Evolutionary conservation across 2,888 invertebrate species (phyloP).

Genomic region (Hypomecis punctinalis): DNA sequence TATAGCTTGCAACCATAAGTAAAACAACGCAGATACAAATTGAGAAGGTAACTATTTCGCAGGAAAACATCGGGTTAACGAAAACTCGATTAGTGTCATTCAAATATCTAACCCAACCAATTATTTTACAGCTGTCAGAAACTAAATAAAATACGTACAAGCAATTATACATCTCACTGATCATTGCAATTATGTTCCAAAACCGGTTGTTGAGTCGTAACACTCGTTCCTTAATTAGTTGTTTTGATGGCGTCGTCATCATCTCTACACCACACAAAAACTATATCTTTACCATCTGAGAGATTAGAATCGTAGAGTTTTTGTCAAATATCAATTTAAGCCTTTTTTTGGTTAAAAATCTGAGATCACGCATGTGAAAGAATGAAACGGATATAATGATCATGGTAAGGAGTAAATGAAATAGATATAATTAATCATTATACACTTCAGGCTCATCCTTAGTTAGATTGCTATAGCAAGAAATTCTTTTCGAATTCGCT

Average conservation of each 20-base stretch:
- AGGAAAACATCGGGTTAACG: too few relatives aligned
- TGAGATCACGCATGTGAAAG: neutral
- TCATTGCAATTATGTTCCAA: constrained; percentile 8
- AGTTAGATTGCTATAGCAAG: neutral
- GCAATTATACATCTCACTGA: constrained; percentile 17
- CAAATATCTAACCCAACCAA: neutral
- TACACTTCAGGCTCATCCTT: neutral
- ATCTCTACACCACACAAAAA: constrained; percentile 5
- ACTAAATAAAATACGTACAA: neutral
- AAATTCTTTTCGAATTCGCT: neutral
- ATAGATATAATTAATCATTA: too few relatives aligned
- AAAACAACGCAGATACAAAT: too few relatives aligned
- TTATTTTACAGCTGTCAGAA: constrained; percentile 5
- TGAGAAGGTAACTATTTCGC: too few relatives aligned
- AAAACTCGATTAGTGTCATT: too few relatives aligned
- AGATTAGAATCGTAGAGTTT: constrained; percentile 8
- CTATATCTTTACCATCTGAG: constrained; percentile 4
- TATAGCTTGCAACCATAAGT: too few relatives aligned
- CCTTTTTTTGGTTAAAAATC: neutral
- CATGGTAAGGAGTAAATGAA: neutral
- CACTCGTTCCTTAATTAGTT: constrained; percentile 18
- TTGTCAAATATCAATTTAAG: constrained; percentile 8
- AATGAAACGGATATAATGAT: neutral
- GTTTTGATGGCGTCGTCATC: constrained; percentile 21
- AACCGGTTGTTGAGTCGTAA: constrained; percentile 5